Evolutionary conservation across 2,797 vertebrate genomes (phyloP).

Genomic region (Clarias fuscus): DNA sequence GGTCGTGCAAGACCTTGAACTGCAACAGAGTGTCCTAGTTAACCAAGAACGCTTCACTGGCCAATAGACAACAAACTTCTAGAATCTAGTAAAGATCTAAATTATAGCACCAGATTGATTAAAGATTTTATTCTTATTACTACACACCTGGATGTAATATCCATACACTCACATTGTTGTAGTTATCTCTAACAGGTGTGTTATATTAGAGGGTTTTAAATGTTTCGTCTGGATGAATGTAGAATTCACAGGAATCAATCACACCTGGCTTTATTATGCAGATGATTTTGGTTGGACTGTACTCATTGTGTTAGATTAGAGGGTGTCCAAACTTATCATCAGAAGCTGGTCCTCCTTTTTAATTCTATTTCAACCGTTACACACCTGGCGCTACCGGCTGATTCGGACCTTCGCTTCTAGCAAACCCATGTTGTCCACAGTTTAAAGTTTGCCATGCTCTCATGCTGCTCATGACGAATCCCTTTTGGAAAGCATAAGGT

Average conservation of each 20-base stretch:
- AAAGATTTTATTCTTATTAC: neutral
- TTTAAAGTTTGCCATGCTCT: neutral
- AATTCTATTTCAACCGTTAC: neutral
- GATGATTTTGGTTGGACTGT: neutral
- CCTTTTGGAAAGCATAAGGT: neutral
- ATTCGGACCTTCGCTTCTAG: too few species aligned
- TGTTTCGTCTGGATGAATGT: neutral
- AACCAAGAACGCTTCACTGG: neutral
- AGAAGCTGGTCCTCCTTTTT: neutral
- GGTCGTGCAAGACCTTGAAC: slow-evolving; percentile 44
- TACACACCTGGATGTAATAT: slow-evolving; percentile 4
- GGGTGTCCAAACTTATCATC: neutral
- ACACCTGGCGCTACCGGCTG: neutral
- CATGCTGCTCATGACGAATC: neutral
- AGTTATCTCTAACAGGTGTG: neutral
- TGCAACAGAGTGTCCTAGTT: slow-evolving; percentile 53
- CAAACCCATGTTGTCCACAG: neutral
- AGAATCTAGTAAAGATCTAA: neutral
- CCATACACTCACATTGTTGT: neutral
- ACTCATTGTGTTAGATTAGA: neutral
- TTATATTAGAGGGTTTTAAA: neutral
- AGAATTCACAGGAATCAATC: neutral
- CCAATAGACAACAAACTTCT: too few species aligned
- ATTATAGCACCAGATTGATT: neutral
- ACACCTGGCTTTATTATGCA: neutral